Base-by-base conservation (phyloP, 2,797 vertebrate genomes). In the Saguinus oedipus region DNA sequence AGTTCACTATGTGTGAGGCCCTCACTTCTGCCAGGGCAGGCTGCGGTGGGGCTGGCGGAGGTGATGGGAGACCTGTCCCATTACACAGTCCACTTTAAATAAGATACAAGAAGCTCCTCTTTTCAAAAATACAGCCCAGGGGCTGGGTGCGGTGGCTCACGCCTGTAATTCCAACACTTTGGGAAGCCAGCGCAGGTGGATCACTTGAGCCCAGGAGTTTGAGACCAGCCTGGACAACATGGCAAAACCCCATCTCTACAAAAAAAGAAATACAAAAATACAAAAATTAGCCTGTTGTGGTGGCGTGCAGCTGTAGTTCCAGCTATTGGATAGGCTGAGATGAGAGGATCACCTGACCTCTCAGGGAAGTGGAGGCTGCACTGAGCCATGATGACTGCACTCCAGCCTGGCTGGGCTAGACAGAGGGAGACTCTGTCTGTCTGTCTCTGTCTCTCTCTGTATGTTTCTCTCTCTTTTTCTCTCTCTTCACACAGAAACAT, bases 1-100 rank as follows among this genome's bases (percentile, higher is more conserved):
- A 14, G 12, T 8, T 11, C 13, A 7, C 1, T 4, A 36, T 4
- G 1, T 2, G 11, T 0, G 33, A 33, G 74, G 27, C 9, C 33
- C 50, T 83, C 27, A 0, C 42, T 30, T 48, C 26, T 10, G 42
- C 48, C 2, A 8, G 42, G 48, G 27, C 81, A 5, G 46, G 55
- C 50, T 36, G 20, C 39, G 7, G 19, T n/a, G 33, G 7, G 61
- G 61, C 7, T 19, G 33, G 61, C 4, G 0, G 61, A n/a, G 61
- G 61, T 68, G 61, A 17, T 14, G 8, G 61, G 2, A 53, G 39
- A 17, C 4, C 19, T 5, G 1, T 76, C 72, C 5, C 53, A 9
- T 22, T 13, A 1, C 5, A 0, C 0, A 27, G 33, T 61, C 48
- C 33, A 15, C 82, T 42, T 19, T 15, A 48, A 68, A 30, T 20